phyloP scores from a whole-genome alignment of 2,113 vertebrate species.

The Sceloporus tristichus region DNA sequence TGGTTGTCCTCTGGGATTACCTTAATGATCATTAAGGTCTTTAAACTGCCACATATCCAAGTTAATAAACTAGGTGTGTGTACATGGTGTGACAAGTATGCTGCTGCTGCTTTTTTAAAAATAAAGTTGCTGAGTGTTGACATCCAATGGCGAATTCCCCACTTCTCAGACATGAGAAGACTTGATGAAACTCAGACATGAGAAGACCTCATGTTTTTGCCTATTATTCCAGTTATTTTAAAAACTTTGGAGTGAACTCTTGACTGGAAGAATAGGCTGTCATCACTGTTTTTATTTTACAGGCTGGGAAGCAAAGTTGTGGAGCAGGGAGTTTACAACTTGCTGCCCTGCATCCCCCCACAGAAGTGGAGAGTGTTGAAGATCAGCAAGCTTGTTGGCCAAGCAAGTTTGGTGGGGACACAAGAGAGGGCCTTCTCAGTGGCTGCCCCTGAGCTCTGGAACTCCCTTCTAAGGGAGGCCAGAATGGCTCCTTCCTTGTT shows the following conservation, averaged over 20 bases:
- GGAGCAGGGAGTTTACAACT: background rate
- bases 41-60: slow-evolving; percentile 23
- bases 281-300: background rate
- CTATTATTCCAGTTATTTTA: background rate
- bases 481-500: too few species aligned
- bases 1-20: slow-evolving; percentile 48
- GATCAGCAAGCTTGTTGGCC: too few species aligned
- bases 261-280: background rate
- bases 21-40: slow-evolving; percentile 43
- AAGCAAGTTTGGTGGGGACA: too few species aligned
- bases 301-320: background rate
- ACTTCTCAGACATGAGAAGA: background rate
- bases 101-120: slow-evolving; percentile 44
- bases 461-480: too few species aligned
- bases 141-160: slow-evolving; percentile 7
- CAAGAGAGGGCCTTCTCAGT: too few species aligned
- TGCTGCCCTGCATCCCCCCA: background rate
- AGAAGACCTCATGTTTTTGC: background rate
- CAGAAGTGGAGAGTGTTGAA: too few species aligned
- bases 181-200: background rate
- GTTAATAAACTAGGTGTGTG: slow-evolving; percentile 41
- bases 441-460: too few species aligned
- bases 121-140: slow-evolving; percentile 7
- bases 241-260: background rate
- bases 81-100: background rate